These are phyloP conservation scores for Lethenteron camtschaticum DNA, from an alignment of 2,113 vertebrate species.

Conservation along the genomic window DNA sequence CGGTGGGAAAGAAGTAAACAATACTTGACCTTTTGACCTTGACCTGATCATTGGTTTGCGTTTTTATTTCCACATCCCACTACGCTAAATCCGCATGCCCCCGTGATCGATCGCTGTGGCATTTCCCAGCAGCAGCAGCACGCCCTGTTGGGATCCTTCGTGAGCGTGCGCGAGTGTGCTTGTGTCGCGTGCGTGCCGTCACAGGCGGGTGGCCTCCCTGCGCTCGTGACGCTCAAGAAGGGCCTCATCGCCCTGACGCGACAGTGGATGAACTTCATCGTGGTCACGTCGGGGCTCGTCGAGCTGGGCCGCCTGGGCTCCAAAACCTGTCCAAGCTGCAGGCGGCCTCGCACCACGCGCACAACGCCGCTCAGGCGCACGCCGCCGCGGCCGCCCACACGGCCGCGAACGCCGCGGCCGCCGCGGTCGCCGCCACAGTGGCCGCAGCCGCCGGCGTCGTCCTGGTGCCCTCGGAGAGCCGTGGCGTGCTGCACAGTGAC, in stretches of 20 bases:
- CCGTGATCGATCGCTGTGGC: too few species aligned
- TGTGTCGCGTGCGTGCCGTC: neutral
- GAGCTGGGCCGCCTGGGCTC: constrained; percentile 64
- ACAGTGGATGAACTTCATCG: constrained; percentile 99
- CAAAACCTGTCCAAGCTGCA: constrained; percentile 44
- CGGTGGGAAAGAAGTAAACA: too few species aligned
- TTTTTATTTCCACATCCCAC: too few species aligned
- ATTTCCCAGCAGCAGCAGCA: too few species aligned
- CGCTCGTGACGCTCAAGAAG: constrained; percentile 85
- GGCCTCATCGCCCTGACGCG: constrained; percentile 78
- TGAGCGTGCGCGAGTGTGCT: neutral
- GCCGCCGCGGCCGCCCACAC: constrained; percentile 11
- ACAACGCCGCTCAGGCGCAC: constrained; percentile 34
- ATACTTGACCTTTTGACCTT: too few species aligned
- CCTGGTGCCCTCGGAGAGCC: constrained; percentile 24
- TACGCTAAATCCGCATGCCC: too few species aligned
- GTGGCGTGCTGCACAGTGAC: constrained; percentile 66
- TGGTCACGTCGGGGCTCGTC: constrained; percentile 87
- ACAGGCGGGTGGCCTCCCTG: constrained; percentile 80
- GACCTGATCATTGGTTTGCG: too few species aligned
- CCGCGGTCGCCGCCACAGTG: neutral
- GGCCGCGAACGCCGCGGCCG: too few species aligned
- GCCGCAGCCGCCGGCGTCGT: neutral
- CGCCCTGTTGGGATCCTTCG: too few species aligned
- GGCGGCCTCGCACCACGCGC: constrained; percentile 21